These are phyloP conservation scores for Drosophila austrosaltans DNA, from an alignment of 2,888 invertebrate species.

Conservation along the genomic window DNA sequence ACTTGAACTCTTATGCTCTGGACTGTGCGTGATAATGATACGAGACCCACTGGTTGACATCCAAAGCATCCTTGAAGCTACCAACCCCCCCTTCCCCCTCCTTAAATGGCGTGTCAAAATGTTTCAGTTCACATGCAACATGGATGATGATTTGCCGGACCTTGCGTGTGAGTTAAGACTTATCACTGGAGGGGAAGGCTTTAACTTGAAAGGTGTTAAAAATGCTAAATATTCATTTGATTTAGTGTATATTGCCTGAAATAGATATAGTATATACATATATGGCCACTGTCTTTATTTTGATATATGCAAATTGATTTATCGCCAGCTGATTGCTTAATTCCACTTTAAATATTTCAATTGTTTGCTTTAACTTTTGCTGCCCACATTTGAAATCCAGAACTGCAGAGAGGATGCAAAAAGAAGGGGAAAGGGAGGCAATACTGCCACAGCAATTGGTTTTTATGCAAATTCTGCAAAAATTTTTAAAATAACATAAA, in stretches of 20 bases:
- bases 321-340: conserved; percentile 50
- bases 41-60: conserved; percentile 50
- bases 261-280: neutral
- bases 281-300: conserved; percentile 25
- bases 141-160: conserved; percentile 34
- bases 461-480: conserved; percentile 56
- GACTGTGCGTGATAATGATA: conserved; percentile 69
- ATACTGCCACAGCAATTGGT: conserved; percentile 27
- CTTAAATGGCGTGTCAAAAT: conserved; percentile 39
- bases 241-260: conserved; percentile 59
- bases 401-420: neutral
- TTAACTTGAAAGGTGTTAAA: conserved; percentile 69
- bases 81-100: neutral
- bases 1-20: conserved; percentile 3
- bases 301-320: conserved; percentile 37
- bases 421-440: neutral
- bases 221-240: conserved; percentile 71
- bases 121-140: conserved; percentile 42
- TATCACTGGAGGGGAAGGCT: conserved; percentile 52
- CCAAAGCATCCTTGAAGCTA: conserved; percentile 58
- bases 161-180: conserved; percentile 63
- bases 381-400: conserved; percentile 42
- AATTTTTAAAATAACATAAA: conserved; percentile 58
- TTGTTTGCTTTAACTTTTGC: conserved; percentile 34
- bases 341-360: conserved; percentile 25